Base-by-base conservation (phyloP, 2,113 vertebrate genomes). In the Cyanoramphus novaezelandiae region DNA sequence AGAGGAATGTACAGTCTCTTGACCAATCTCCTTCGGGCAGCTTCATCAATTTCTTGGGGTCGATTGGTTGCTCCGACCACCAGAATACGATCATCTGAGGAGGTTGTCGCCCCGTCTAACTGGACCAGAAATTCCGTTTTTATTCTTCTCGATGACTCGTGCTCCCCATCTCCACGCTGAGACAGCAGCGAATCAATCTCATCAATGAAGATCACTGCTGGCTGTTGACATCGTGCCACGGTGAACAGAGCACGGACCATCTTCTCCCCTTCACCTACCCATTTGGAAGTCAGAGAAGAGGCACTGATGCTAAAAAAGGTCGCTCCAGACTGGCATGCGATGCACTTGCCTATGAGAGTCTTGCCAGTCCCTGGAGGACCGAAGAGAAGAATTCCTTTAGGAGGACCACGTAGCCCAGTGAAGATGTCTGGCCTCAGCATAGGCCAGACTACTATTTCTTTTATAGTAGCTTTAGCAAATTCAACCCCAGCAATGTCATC, bases 261-360 rank as follows among this genome's bases (percentile, higher is more conserved):
- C 95, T 99, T 99, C 75, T 99, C 99, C 12, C 99, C 99, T 87
- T 99, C 99, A 0, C 99, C 99, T 18, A 99, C 99, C 99, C 99
- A 99, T 27, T 99, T 99, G 76, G 99, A 99, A 67, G 99, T 99
- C 69, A 99, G 98, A 3, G 99, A 99, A 20, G 99, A 99, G 35
- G 99, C 99, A 29, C 99, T 99, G 93, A 99, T 99, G 96, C 99
- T 99, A 47, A 99, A 99, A 97, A 99, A 99, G 0, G 99, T 99
- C 3, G 99, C 99, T 27, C 99, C 99, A 10, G 99, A 99, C 83
- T 99, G 99, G 92, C 99, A 99, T 0, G 99, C 99, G 7, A 99
- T 99, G 94, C 99, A 99, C 94, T 99, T 99, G 69, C 99, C 99
- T 44, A 99, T 99, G 4, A 99, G 98, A 23, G 99, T 99, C 96